phyloP scores from a whole-genome alignment of 2,797 vertebrate genomes.

The Pelochelys cantorii region DNA sequence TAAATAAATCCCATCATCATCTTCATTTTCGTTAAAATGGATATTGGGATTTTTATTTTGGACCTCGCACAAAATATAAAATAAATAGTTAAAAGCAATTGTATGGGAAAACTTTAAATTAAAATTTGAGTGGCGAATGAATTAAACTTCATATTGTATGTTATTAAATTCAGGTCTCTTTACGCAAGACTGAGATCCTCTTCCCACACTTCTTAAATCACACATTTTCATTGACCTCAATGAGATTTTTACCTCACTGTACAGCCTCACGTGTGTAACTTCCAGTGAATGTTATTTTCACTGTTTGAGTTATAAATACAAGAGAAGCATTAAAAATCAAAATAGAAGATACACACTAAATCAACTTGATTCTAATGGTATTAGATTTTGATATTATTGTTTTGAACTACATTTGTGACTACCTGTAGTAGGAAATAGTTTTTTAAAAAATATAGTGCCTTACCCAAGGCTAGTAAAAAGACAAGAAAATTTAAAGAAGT shows the following conservation, averaged over 20 bases:
- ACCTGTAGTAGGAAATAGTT: not conserved
- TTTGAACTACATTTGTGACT: slow-evolving; percentile 9
- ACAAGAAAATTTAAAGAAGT: slow-evolving; percentile 30
- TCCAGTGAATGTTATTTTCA: not conserved
- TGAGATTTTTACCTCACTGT: not conserved
- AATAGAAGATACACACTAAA: not conserved
- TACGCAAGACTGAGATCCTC: accelerated
- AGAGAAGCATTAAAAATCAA: not conserved
- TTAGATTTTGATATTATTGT: not conserved
- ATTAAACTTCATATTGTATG: not conserved
- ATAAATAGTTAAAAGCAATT: not conserved
- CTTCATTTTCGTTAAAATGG: not conserved
- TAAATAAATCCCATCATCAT: not conserved
- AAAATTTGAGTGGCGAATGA: not conserved
- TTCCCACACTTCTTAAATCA: not conserved
- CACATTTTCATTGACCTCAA: not conserved
- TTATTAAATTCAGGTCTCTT: not conserved
- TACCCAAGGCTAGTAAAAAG: slow-evolving; percentile 4
- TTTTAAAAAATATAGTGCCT: not conserved
- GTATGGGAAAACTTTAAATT: not conserved
- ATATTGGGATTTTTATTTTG: not conserved
- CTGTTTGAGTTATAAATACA: not conserved
- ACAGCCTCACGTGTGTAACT: not conserved
- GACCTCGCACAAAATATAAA: too few relatives aligned
- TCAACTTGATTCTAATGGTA: not conserved